Percentiles rank a stretch among this genome's conserved stretches.
These are phyloP conservation scores for Lasioglossum pauxillum DNA, from an alignment of 2,888 invertebrate species.

Conservation along the genomic window DNA sequence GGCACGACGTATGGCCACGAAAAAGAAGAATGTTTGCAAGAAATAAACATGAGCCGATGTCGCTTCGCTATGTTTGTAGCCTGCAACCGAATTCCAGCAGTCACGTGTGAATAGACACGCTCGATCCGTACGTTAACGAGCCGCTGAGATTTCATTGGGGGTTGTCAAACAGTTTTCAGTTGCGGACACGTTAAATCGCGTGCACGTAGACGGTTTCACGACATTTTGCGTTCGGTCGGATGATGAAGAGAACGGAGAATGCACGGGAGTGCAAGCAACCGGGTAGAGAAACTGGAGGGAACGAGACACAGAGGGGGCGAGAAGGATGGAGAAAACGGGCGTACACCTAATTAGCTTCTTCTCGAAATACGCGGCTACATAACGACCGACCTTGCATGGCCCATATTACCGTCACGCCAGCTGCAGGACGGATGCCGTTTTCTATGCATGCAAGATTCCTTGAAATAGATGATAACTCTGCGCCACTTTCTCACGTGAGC, in stretches of 20 bases:
- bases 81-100: not conserved
- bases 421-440: constrained; percentile 43
- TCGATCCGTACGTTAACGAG: constrained; percentile 20
- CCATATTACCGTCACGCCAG: constrained; percentile 51
- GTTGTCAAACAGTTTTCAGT: constrained; percentile 34
- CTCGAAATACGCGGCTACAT: constrained; percentile 54
- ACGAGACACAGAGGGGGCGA: constrained; percentile 9
- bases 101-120: constrained; percentile 11
- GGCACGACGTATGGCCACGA: no score
- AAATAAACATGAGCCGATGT: not conserved
- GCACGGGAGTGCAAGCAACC: not conserved
- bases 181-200: constrained; percentile 49
- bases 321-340: constrained; percentile 21
- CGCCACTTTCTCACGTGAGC: constrained; percentile 12
- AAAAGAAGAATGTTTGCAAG: not conserved
- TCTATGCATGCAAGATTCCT: constrained; percentile 35
- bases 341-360: constrained; percentile 57
- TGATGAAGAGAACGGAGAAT: constrained; percentile 11
- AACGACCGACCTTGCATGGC: constrained; percentile 51
- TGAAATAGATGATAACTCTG: constrained; percentile 33
- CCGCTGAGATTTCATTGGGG: constrained; percentile 40
- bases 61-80: not conserved
- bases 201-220: constrained; percentile 38
- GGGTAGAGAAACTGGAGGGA: not conserved
- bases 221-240: constrained; percentile 37